Conservation (phyloP, 2,888 invertebrate species). For the Helobdella robusta region DNA sequence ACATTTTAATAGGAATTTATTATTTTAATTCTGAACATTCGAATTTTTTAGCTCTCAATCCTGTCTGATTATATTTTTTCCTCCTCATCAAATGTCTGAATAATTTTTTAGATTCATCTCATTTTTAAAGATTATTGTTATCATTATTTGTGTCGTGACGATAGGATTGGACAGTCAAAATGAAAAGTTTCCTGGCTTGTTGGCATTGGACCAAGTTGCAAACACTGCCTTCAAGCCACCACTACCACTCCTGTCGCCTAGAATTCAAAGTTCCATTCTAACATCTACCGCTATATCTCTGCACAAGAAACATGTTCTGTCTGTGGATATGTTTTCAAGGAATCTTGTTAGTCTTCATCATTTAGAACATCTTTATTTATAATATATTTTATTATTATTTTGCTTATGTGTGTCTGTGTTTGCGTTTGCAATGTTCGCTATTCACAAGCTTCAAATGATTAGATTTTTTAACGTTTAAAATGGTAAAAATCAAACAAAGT, state of each 20-base stretch:
- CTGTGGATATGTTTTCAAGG: conserved; percentile 75
- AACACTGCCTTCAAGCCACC: not conserved
- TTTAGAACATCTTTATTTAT: too few species aligned
- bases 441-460: too few species aligned
- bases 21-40: not conserved
- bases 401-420: too few species aligned
- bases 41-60: not conserved
- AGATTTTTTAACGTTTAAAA: too few species aligned
- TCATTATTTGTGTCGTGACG: not conserved
- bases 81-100: not conserved
- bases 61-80: not conserved
- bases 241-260: conserved; percentile 4
- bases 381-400: not conserved
- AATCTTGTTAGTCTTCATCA: conserved; percentile 52
- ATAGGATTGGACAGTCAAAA: conserved; percentile 21
- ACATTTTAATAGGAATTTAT: too few species aligned
- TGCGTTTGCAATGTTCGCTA: too few species aligned
- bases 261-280: conserved; percentile 42
- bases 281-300: conserved; percentile 38
- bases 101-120: not conserved
- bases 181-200: conserved; percentile 1
- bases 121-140: not conserved
- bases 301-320: conserved; percentile 65
- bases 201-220: conserved; percentile 12
- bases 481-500: too few species aligned